Evolutionary conservation across 2,888 invertebrate species (phyloP).

Genomic region (Leptinotarsa tumamoca): DNA sequence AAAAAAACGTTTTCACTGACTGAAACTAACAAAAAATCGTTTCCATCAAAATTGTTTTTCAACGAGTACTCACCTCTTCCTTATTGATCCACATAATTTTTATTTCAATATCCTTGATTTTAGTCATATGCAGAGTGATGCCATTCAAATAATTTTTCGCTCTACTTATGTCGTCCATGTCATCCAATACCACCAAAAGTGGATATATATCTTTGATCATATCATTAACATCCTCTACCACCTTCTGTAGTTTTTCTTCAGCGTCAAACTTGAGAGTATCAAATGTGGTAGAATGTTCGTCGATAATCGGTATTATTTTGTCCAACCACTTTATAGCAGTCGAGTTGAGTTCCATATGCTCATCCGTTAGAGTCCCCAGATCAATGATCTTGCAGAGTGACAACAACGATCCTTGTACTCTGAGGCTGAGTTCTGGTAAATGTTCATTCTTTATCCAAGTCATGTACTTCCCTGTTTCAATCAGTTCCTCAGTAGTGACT

Average conservation of each 20-base stretch:
- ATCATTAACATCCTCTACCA: slow-evolving; percentile 77
- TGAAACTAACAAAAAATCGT: too few species aligned
- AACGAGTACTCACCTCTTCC: slow-evolving; percentile 73
- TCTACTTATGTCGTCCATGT: slow-evolving; percentile 83
- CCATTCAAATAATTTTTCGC: slow-evolving; percentile 83
- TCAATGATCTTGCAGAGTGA: slow-evolving; percentile 79
- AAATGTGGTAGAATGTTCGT: slow-evolving; percentile 79
- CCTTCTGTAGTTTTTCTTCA: slow-evolving; percentile 81
- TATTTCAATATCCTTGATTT: slow-evolving; percentile 80
- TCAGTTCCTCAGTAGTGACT: slow-evolving; percentile 81
- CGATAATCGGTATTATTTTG: slow-evolving; percentile 83
- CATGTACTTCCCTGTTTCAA: slow-evolving; percentile 79
- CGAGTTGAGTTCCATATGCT: slow-evolving; percentile 82
- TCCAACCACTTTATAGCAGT: slow-evolving; percentile 85
- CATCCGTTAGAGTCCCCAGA: slow-evolving; percentile 77
- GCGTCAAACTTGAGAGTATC: slow-evolving; percentile 85
- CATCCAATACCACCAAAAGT: slow-evolving; percentile 81
- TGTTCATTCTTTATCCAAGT: slow-evolving; percentile 79
- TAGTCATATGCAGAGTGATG: slow-evolving; percentile 78
- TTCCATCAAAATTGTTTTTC: too few species aligned
- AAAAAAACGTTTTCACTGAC: too few species aligned
- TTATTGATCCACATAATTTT: slow-evolving; percentile 88
- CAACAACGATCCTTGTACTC: slow-evolving; percentile 75
- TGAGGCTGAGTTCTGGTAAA: slow-evolving; percentile 75
- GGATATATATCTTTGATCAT: slow-evolving; percentile 81